phyloP scores from a whole-genome alignment of 1,140 invertebrate species.

The Dendrolimus punctatus region DNA sequence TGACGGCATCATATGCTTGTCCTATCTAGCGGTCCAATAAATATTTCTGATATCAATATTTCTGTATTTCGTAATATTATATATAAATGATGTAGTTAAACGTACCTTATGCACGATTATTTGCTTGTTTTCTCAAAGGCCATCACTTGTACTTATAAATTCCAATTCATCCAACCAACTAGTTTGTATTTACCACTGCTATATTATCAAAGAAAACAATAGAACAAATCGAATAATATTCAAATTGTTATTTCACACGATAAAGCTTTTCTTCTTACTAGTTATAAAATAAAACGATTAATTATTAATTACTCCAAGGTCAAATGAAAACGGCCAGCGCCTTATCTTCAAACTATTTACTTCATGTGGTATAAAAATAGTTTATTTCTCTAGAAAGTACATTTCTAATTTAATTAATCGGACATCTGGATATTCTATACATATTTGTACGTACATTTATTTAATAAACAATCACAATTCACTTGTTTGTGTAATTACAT shows the following conservation, averaged over 20 bases:
- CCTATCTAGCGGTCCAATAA: slow-evolving; percentile 49
- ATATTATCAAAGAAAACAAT: too few relatives aligned
- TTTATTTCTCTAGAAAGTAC: slow-evolving; percentile 36
- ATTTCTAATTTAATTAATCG: slow-evolving; percentile 35
- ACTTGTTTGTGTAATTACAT: slow-evolving; percentile 25
- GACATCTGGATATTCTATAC: slow-evolving; percentile 49
- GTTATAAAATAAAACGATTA: neutral
- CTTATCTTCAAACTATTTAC: slow-evolving; percentile 48
- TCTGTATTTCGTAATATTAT: slow-evolving; percentile 26
- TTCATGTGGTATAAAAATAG: slow-evolving; percentile 63
- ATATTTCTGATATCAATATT: slow-evolving; percentile 37
- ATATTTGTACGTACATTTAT: slow-evolving; percentile 62
- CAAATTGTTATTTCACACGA: too few relatives aligned
- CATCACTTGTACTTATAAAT: slow-evolving; percentile 55
- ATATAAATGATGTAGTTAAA: slow-evolving; percentile 21
- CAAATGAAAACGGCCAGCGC: slow-evolving; percentile 42
- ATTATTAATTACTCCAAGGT: slow-evolving; percentile 9
- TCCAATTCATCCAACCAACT: too few relatives aligned
- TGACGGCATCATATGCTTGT: slow-evolving; percentile 47
- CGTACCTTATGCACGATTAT: slow-evolving; percentile 25
- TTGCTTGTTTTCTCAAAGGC: slow-evolving; percentile 40
- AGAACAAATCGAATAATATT: too few relatives aligned
- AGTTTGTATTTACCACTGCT: too few relatives aligned
- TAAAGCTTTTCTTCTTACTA: too few relatives aligned
- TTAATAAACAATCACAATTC: slow-evolving; percentile 52